Evolutionary conservation across 2,888 invertebrate species (phyloP).

Genomic region (Xestia ashworthii): DNA sequence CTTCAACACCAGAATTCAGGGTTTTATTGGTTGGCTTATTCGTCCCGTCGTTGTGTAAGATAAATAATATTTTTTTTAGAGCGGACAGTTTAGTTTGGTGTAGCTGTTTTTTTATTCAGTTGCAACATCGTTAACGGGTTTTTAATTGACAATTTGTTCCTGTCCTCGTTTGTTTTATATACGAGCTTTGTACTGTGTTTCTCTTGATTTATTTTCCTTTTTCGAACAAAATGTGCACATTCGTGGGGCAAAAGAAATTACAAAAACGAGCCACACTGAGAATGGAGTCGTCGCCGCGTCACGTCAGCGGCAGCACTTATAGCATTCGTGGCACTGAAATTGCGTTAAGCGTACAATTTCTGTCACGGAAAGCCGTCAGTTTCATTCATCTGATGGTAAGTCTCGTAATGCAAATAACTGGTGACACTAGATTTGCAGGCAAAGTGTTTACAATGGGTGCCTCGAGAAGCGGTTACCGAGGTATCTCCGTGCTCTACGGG

Average conservation of each 20-base stretch:
- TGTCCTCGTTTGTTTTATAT: slow-evolving; percentile 30
- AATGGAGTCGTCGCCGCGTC: not conserved
- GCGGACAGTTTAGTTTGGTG: slow-evolving; percentile 31
- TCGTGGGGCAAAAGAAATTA: not conserved
- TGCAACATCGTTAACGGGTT: slow-evolving; percentile 35
- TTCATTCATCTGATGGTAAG: not conserved
- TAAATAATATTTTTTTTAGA: slow-evolving; percentile 55
- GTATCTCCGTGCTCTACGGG: not conserved
- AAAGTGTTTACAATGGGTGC: not conserved
- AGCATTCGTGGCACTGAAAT: not conserved
- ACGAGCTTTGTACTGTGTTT: not conserved
- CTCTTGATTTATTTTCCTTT: slow-evolving; percentile 15
- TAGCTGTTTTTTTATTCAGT: not conserved
- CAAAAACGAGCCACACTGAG: not conserved
- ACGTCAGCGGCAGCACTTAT: not conserved
- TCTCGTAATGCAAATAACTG: not conserved
- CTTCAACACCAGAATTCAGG: slow-evolving; percentile 57
- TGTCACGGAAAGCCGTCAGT: not conserved
- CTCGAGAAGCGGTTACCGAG: not conserved
- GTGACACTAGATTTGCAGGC: not conserved
- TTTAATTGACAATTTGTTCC: slow-evolving; percentile 41
- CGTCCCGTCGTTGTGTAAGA: slow-evolving; percentile 33
- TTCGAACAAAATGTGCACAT: not conserved
- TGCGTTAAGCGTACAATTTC: not conserved
- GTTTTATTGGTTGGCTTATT: slow-evolving; percentile 44